Evolutionary conservation across 2,888 invertebrate species (phyloP), one percentile per base, ranked within the genome.

Genomic region (Therioaphis trifolii): DNA sequence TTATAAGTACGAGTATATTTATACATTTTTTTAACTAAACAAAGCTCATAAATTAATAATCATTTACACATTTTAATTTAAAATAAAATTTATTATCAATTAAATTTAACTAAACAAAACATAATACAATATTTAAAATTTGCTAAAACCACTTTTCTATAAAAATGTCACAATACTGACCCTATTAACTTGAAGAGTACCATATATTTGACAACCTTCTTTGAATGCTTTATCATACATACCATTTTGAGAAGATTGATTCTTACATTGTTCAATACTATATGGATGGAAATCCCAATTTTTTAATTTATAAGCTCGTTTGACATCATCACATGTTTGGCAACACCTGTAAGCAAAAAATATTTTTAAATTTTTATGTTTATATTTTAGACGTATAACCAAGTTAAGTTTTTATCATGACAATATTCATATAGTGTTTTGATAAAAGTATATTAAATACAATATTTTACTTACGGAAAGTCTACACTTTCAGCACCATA

Each of bases 141-240:
- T 63, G 29, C n/a, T n/a, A 27, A 15, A 15, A 29, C 63, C 29
- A 43, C 21, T 18, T 40, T 4, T 66, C 14, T 68, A n/a, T 61
- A 2, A 35, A 35, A 35, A 75, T 72, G 7, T 35, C 52, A 55
- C 5, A 58, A 55, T 61, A 86, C 88, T 88, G 88, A 95, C 96
- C 90, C 98, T 92, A 88, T 97, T 98, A 0, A 99, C 98, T 90
- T 96, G 94, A 89, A 99, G 92, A 87, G 94, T 94, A 2, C 99
- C 99, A 90, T 95, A 97, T 85, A 99, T 93, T 87, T 97, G 94
- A 88, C 99, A 99, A 0, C 99, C 99, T 90, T 99, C 98, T 86
- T 93, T 93, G 86, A 97, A 93, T 21, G 96, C 96, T 85, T 93
- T 91, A 87, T 94, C 92, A 72, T 94, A 91, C 88, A 93, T 93